Conservation (phyloP, 2,797 vertebrate species). For the Arrhamphus sclerolepis region DNA sequence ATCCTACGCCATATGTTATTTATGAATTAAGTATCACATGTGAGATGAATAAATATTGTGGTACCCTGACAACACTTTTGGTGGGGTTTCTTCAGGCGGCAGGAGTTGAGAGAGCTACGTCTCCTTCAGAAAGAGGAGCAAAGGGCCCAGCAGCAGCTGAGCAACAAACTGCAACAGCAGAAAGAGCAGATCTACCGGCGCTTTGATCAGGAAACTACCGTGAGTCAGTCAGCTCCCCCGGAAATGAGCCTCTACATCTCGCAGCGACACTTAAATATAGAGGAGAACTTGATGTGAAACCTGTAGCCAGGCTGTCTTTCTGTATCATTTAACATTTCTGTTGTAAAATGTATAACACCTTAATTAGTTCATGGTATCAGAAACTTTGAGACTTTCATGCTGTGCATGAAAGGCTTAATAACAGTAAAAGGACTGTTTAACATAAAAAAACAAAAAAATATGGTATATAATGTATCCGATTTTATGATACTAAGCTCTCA, state of each 20-base stretch:
- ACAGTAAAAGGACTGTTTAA: neutral
- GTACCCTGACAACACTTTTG: slow-evolving; percentile 8
- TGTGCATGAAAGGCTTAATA: neutral
- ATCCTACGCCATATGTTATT: neutral
- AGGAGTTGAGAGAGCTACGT: slow-evolving; percentile 94
- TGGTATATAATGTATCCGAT: neutral
- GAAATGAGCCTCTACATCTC: slow-evolving; percentile 25
- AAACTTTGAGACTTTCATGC: neutral
- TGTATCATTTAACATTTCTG: neutral
- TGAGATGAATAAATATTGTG: slow-evolving; percentile 2
- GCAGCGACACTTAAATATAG: slow-evolving; percentile 17
- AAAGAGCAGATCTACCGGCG: slow-evolving; percentile 94
- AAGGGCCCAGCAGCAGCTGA: slow-evolving; percentile 95
- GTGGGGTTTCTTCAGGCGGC: slow-evolving; percentile 83
- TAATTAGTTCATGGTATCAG: neutral
- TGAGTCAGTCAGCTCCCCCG: slow-evolving; percentile 78
- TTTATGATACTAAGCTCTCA: neutral
- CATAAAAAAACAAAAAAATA: neutral
- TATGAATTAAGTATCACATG: too few species aligned
- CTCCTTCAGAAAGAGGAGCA: slow-evolving; percentile 99
- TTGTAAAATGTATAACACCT: neutral
- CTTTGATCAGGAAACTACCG: slow-evolving; percentile 97
- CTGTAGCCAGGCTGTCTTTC: neutral
- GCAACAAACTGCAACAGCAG: slow-evolving; percentile 95
- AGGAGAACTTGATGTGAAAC: neutral